Percentiles rank a stretch among this genome's conserved stretches.
Conservation (phyloP, 2,797 vertebrate genomes). For the Sarcoramphus papa region DNA sequence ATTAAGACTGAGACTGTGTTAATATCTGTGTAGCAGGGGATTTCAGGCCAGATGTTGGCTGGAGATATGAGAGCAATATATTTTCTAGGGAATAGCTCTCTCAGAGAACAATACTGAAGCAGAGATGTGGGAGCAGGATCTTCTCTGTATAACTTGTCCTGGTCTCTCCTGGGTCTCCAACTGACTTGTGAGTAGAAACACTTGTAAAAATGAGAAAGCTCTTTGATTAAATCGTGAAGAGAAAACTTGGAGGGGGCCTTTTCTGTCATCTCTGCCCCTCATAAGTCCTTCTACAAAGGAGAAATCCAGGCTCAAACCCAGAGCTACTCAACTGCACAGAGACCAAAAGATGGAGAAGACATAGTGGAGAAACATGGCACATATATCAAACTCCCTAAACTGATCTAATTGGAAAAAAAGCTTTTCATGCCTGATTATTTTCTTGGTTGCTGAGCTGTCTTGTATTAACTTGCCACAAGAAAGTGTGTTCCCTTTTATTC, state of each 20-base stretch:
- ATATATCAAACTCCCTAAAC: not conserved
- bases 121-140: not conserved
- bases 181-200: not conserved
- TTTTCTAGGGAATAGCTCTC: not conserved
- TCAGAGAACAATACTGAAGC: not conserved
- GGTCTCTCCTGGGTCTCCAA: not conserved
- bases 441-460: not conserved
- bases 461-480: not conserved
- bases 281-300: not conserved
- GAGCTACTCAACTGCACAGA: not conserved
- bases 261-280: not conserved
- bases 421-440: not conserved
- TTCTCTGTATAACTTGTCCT: not conserved
- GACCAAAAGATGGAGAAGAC: not conserved
- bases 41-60: slow-evolving; percentile 31
- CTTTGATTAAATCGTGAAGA: not conserved
- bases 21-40: not conserved
- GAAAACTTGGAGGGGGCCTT: not conserved
- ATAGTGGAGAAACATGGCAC: not conserved
- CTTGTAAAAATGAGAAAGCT: not conserved
- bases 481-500: not conserved
- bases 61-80: not conserved
- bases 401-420: slow-evolving; percentile 3
- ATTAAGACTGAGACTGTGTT: not conserved
- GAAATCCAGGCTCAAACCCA: not conserved